A percentile compares a stretch with the other conserved stretches of the same genome.
Evolutionary conservation across 2,888 invertebrate genomes (phyloP).

Genomic region (Dicycla oo): DNA sequence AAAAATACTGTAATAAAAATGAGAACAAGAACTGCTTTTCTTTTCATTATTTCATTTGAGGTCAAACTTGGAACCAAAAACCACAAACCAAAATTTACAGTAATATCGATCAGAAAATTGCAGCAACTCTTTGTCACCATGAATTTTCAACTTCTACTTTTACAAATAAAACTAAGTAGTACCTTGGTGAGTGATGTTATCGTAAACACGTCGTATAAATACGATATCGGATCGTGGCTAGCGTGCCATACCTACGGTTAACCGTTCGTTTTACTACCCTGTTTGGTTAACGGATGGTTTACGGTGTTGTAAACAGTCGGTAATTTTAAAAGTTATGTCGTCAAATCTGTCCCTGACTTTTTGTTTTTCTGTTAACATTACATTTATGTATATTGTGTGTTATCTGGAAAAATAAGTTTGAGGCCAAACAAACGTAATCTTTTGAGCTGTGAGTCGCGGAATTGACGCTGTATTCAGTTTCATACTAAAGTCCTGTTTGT

Average conservation of each 20-base stretch:
- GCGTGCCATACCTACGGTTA: slow-evolving; percentile 26
- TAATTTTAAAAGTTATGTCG: slow-evolving; percentile 52
- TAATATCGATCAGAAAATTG: neutral
- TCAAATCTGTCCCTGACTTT: slow-evolving; percentile 19
- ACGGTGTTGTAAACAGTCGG: slow-evolving; percentile 38
- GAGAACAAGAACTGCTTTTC: no score
- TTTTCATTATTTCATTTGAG: neutral
- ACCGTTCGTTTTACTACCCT: slow-evolving; percentile 46
- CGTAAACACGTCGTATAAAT: slow-evolving; percentile 37
- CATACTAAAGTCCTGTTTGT: no score
- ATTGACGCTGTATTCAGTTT: no score
- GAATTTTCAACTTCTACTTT: slow-evolving; percentile 1
- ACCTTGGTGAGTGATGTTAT: slow-evolving; percentile 30
- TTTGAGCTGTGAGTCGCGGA: no score
- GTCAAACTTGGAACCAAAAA: neutral
- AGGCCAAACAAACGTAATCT: no score
- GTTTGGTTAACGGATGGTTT: slow-evolving; percentile 42
- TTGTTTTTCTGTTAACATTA: neutral
- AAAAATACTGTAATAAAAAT: no score
- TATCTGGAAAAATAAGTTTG: neutral
- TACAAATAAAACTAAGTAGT: slow-evolving; percentile 40
- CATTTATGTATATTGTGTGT: no score
- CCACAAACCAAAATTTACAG: neutral
- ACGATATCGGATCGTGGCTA: slow-evolving; percentile 24
- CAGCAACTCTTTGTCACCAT: neutral